Conservation (phyloP, 2,888 invertebrate species). For the Cataglyphis cursor region DNA sequence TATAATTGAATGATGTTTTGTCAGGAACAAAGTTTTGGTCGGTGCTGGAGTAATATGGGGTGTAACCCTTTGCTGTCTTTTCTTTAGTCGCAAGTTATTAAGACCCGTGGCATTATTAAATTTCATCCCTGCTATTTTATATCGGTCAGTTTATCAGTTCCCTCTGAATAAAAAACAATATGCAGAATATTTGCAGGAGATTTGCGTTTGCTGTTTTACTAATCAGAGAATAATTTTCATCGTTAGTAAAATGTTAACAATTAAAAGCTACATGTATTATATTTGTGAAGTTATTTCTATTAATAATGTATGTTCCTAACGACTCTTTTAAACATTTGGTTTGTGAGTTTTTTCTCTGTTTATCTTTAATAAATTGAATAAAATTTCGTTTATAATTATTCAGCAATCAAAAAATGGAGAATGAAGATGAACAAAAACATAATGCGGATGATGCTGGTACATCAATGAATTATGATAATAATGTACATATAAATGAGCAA, state of each 20-base stretch:
- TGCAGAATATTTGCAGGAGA: neutral
- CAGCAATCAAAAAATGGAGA: constrained; percentile 80
- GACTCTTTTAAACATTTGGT: neutral
- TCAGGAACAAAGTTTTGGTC: constrained; percentile 77
- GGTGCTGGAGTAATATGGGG: constrained; percentile 76
- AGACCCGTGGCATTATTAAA: constrained; percentile 68
- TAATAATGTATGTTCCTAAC: neutral
- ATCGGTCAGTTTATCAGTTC: constrained; percentile 73
- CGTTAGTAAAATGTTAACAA: neutral
- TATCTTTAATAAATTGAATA: constrained; percentile 21
- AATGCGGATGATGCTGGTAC: constrained; percentile 71
- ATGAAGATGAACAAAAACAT: constrained; percentile 76
- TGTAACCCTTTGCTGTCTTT: constrained; percentile 75
- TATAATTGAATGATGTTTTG: constrained; percentile 53
- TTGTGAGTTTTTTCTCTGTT: neutral
- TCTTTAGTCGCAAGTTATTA: constrained; percentile 73
- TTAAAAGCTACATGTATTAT: neutral
- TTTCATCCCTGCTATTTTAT: constrained; percentile 73
- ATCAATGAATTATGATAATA: constrained; percentile 69
- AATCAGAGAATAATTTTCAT: constrained; percentile 13
- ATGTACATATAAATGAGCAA: constrained; percentile 63
- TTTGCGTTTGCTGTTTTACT: constrained; percentile 22
- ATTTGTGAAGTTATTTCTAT: neutral
- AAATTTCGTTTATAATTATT: constrained; percentile 51
- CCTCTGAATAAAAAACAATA: neutral